A percentile compares a stretch with the other conserved stretches of the same genome.
phyloP scores from a whole-genome alignment of 2,113 vertebrate species.

The Oplegnathus fasciatus region DNA sequence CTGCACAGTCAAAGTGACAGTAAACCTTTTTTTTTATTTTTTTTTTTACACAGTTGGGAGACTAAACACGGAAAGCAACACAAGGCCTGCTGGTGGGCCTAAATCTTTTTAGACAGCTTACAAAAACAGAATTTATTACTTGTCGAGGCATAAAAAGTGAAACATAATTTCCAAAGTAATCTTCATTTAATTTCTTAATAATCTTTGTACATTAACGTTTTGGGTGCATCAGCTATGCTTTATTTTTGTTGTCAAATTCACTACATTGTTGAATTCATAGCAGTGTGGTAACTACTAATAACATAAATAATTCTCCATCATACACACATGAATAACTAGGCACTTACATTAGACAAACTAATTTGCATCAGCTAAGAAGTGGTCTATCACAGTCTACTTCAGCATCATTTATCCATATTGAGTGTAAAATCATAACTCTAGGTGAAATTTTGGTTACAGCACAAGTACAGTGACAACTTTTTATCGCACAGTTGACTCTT shows the following conservation, averaged over 20 bases:
- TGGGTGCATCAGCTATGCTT: slow-evolving; percentile 15
- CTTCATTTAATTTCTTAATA: slow-evolving; percentile 33
- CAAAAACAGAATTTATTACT: not conserved
- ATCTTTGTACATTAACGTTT: not conserved
- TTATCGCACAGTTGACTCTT: slow-evolving; percentile 42
- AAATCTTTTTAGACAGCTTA: slow-evolving; percentile 20
- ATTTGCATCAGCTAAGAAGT: slow-evolving; percentile 2
- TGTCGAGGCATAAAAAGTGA: slow-evolving; percentile 21
- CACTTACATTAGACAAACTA: slow-evolving; percentile 23
- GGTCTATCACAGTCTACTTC: slow-evolving; percentile 24
- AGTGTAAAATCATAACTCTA: slow-evolving; percentile 25
- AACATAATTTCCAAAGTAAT: slow-evolving; percentile 11
- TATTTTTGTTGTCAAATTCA: slow-evolving; percentile 14
- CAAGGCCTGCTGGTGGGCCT: not conserved
- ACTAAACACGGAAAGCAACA: slow-evolving; percentile 40
- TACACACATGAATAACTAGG: slow-evolving; percentile 31
- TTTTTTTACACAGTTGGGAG: slow-evolving; percentile 31
- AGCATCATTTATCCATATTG: slow-evolving; percentile 40
- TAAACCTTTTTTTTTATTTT: slow-evolving; percentile 12
- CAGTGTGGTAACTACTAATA: slow-evolving; percentile 33
- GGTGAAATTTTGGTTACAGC: slow-evolving; percentile 65
- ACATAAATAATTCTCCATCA: slow-evolving; percentile 61
- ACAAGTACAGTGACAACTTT: slow-evolving; percentile 51
- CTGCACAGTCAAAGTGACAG: slow-evolving; percentile 60
- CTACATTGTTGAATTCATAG: slow-evolving; percentile 3